These are phyloP conservation scores for Lithophane socia DNA, from an alignment of 2,888 invertebrate genomes.

Conservation along the genomic window DNA sequence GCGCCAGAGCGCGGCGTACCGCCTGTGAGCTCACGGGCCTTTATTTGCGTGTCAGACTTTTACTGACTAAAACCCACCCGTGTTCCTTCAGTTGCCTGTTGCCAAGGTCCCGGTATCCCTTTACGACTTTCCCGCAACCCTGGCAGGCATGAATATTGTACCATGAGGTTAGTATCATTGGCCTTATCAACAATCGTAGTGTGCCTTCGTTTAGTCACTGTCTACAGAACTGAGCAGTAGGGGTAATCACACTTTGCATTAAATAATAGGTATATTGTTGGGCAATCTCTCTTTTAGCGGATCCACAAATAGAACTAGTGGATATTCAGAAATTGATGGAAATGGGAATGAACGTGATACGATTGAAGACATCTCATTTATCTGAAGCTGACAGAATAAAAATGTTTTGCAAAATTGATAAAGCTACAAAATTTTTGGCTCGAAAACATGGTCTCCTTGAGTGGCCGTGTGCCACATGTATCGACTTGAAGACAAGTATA, in stretches of 20 bases:
- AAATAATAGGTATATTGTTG: background rate
- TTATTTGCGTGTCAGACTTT: too few relatives aligned
- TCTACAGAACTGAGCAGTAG: background rate
- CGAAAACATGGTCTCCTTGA: constrained; percentile 87
- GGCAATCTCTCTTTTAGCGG: constrained; percentile 62
- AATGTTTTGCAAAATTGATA: constrained; percentile 78
- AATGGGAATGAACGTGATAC: constrained; percentile 86
- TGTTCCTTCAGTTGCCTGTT: too few relatives aligned
- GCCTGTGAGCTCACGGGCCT: too few relatives aligned
- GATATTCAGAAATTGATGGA: constrained; percentile 87
- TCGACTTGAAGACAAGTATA: constrained; percentile 96
- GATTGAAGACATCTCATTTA: constrained; percentile 75
- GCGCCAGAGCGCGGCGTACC: too few relatives aligned
- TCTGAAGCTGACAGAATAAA: constrained; percentile 75
- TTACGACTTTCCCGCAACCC: too few relatives aligned
- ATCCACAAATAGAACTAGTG: constrained; percentile 71
- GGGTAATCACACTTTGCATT: background rate
- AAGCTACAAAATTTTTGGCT: constrained; percentile 87
- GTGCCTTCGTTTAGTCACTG: background rate
- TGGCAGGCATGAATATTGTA: background rate
- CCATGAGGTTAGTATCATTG: background rate
- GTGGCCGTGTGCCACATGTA: constrained; percentile 94
- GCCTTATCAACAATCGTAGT: background rate
- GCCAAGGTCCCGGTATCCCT: too few relatives aligned
- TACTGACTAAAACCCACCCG: too few relatives aligned